Evolutionary conservation across 2,888 invertebrate species (phyloP).

Genomic region (Amblyteles armatorius): DNA sequence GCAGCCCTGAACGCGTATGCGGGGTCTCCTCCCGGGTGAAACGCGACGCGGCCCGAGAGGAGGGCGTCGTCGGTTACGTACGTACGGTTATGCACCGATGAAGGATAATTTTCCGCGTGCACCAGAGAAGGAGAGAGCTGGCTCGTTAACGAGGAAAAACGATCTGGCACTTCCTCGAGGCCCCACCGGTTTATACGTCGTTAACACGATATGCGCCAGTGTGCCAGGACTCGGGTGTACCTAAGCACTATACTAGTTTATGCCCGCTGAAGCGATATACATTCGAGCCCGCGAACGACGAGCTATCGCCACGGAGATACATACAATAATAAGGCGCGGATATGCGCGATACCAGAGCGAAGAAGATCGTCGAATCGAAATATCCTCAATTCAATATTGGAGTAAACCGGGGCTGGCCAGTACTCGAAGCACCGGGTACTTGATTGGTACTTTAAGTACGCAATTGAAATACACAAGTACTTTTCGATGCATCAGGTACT

Average conservation of each 20-base stretch:
- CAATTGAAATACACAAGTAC: too few species aligned
- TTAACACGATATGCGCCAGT: constrained; percentile 45
- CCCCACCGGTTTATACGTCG: constrained; percentile 35
- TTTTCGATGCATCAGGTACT: too few species aligned
- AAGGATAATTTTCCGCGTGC: constrained; percentile 55
- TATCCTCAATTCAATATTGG: not conserved
- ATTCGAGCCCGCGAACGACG: constrained; percentile 9
- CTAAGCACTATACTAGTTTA: constrained; percentile 1
- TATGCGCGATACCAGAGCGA: not conserved
- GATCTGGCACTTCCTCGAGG: constrained; percentile 47
- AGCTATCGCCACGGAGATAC: not conserved
- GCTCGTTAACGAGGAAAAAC: constrained; percentile 61
- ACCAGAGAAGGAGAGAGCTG: constrained; percentile 45
- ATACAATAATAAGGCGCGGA: constrained; percentile 8
- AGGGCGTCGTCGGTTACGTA: constrained; percentile 1
- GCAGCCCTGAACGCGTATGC: not conserved
- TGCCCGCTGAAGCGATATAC: not conserved
- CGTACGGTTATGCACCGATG: constrained; percentile 42
- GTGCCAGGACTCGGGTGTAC: constrained; percentile 17
- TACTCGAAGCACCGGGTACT: too few species aligned
- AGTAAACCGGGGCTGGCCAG: too few species aligned
- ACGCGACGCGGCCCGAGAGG: constrained; percentile 26
- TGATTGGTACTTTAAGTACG: too few species aligned
- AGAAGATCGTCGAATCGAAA: not conserved
- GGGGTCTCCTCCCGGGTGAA: constrained; percentile 14